Percentiles rank a stretch among this genome's conserved stretches.
Conservation (phyloP, 1,140 invertebrate genomes). For the Euura saliciscinereae region DNA sequence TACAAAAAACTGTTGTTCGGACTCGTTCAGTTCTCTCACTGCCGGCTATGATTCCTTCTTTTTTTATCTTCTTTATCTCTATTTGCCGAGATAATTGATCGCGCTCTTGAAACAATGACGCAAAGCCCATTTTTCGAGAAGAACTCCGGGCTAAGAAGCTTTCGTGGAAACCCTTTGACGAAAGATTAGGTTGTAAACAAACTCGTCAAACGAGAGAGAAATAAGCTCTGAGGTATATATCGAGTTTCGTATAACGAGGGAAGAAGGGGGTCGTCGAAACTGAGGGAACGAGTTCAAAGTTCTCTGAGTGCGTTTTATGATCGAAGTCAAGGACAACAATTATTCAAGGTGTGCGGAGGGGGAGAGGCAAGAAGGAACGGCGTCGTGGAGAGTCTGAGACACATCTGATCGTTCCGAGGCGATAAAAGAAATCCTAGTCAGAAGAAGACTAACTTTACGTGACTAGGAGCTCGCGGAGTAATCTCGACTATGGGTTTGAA, state of each 20-base stretch:
- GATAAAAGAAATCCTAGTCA: neutral
- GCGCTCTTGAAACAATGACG: too few species aligned
- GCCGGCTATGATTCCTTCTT: too few species aligned
- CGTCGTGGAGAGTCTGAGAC: neutral
- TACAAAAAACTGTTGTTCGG: too few species aligned
- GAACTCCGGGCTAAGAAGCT: neutral
- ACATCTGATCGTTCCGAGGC: neutral
- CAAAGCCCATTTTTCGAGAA: too few species aligned
- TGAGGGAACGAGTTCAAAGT: neutral
- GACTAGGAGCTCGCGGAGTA: too few species aligned
- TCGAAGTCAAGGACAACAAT: neutral
- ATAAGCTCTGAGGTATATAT: neutral
- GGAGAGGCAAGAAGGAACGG: neutral
- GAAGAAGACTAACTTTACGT: too few species aligned
- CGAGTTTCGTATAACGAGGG: neutral
- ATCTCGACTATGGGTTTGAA: too few species aligned
- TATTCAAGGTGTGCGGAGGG: neutral
- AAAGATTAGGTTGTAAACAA: neutral
- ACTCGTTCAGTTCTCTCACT: too few species aligned
- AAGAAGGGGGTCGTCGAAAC: neutral
- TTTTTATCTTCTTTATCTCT: too few species aligned
- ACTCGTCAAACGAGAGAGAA: neutral
- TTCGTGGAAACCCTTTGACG: neutral
- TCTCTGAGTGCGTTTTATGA: neutral
- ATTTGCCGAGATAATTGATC: too few species aligned